Conservation (phyloP, 2,797 vertebrate species). For the Eupleurogrammus muticus region DNA sequence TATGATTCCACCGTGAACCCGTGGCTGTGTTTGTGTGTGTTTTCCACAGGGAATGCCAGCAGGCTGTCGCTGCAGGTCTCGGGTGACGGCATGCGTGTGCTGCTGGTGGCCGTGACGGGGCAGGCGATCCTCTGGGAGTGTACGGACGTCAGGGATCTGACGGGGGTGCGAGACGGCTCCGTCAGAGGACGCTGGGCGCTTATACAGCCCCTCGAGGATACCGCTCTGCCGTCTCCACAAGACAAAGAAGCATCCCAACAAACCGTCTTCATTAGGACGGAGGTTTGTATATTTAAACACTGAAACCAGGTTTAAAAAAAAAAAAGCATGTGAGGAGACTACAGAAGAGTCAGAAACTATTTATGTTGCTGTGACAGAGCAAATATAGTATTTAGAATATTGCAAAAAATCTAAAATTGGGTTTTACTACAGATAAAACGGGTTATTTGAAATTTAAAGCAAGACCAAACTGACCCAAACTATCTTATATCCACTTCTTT, state of each 20-base stretch:
- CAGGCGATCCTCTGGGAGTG: slow-evolving; percentile 93
- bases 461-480: no score
- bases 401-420: no score
- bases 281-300: slow-evolving; percentile 83
- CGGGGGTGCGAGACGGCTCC: slow-evolving; percentile 68
- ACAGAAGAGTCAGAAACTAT: no score
- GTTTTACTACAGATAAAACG: no score
- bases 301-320: no score
- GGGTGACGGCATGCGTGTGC: slow-evolving; percentile 86
- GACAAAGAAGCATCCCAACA: slow-evolving; percentile 91
- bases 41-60: slow-evolving; percentile 73
- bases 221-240: slow-evolving; percentile 82
- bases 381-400: no score
- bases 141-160: slow-evolving; percentile 71
- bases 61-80: slow-evolving; percentile 87
- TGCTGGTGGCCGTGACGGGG: slow-evolving; percentile 84
- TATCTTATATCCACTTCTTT: no score
- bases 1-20: neutral
- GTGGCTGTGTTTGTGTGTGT: slow-evolving; percentile 8
- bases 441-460: no score
- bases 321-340: no score
- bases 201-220: slow-evolving; percentile 79
- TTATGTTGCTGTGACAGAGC: no score
- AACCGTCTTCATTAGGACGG: slow-evolving; percentile 87
- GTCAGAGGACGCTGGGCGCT: slow-evolving; percentile 88